Evolutionary conservation across 2,888 invertebrate species (phyloP), one percentile per base, ranked within the genome.

Genomic region (Loripinus fragilis): DNA sequence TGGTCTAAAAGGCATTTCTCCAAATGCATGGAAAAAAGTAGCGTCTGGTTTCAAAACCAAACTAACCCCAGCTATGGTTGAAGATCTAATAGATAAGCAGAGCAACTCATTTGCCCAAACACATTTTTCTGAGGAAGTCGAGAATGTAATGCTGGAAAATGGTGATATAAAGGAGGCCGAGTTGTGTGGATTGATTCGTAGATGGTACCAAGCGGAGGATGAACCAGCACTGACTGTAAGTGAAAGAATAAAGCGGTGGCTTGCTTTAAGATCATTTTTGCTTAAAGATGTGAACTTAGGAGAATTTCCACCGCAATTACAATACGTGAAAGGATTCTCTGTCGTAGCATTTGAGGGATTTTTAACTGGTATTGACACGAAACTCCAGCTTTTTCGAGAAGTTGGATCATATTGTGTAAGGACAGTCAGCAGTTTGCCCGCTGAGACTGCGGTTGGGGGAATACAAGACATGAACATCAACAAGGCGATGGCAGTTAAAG

Each of bases 161-260:
- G 78, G 72, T 17, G 66, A 71, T 65, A 7, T 45, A 10, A 28
- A 66, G 0, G 75, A 79, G 33, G 77, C 82, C 38, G 42, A 66
- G 3, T 70, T 80, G n/a, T 73, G 73, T 55, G 42, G 41, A 25
- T 23, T 79, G 0, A 66, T 79, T 5, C 64, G 78, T 25, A 42
- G 76, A n/a, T 79, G 78, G 76, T 76, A 79, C 38, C 71, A 78
- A 0, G 78, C 81, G 8, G 75, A 72, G 35, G 81, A 81, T 50
- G n/a, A 3, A 0, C 78, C 78, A n/a, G 77, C 67, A 50, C 20
- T 78, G 15, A 10, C n/a, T 35, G 69, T 71, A 28, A 25, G 5
- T 17, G 70, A 78, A 7, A 33, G 76, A 33, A 30, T 52, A 17
- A 17, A 23, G 17, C 33, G 55, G 10, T 23, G 74, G 12, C 10